Conservation (phyloP, 2,797 vertebrate species). For the Triplophysa yarkandensis region DNA sequence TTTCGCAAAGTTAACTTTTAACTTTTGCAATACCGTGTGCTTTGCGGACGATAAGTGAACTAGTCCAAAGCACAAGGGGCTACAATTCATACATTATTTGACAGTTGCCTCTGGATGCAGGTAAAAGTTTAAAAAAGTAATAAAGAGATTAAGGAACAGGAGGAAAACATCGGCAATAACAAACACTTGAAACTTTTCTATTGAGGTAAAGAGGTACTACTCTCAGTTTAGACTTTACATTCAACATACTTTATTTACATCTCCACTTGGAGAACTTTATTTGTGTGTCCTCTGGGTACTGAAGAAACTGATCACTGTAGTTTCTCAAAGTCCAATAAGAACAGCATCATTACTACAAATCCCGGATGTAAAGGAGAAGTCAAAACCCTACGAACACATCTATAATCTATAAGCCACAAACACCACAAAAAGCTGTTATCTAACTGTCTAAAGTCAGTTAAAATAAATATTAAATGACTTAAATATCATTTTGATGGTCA, state of each 20-base stretch:
- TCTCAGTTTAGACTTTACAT: neutral
- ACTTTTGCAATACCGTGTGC: slow-evolving; percentile 1
- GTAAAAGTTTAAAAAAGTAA: slow-evolving; percentile 10
- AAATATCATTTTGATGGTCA: too few relatives aligned
- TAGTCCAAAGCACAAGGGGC: neutral
- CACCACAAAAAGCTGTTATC: too few relatives aligned
- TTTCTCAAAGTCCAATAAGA: slow-evolving; percentile 12
- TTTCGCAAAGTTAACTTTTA: slow-evolving; percentile 8
- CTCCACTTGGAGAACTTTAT: neutral
- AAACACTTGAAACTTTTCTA: neutral
- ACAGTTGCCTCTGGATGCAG: slow-evolving; percentile 8
- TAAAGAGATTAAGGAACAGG: slow-evolving; percentile 24
- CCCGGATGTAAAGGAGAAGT: neutral
- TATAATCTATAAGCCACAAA: too few relatives aligned
- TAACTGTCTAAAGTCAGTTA: too few relatives aligned
- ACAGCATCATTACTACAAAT: neutral
- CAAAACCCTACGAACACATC: neutral
- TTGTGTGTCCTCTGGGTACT: slow-evolving; percentile 11
- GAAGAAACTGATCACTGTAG: slow-evolving; percentile 25
- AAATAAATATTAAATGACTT: too few relatives aligned
- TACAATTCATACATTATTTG: slow-evolving; percentile 17
- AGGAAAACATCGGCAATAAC: neutral
- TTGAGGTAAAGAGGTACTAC: neutral
- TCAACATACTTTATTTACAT: neutral
- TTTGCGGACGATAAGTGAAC: slow-evolving; percentile 6